These are phyloP conservation scores for Aphodius sticticus DNA, from an alignment of 2,888 invertebrate genomes.

Conservation along the genomic window DNA sequence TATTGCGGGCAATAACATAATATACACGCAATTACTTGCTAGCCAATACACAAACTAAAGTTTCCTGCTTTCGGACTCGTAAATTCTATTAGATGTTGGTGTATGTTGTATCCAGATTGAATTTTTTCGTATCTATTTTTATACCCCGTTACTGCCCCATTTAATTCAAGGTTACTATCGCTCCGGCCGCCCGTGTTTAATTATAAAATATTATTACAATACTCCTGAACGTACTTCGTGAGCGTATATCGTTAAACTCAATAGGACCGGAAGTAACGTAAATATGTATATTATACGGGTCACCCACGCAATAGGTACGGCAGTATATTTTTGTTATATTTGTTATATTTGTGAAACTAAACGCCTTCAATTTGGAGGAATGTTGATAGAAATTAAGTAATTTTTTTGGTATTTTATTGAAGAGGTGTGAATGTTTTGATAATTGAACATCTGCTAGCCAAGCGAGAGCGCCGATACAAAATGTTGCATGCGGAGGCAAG, in stretches of 20 bases:
- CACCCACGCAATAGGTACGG: no score
- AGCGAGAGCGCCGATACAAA: no score
- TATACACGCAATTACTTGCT: neutral
- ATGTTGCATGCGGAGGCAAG: no score
- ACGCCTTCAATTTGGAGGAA: no score
- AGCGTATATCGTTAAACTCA: neutral
- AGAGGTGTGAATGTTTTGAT: no score
- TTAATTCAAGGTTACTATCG: neutral
- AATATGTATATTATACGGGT: no score
- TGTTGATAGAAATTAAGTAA: no score
- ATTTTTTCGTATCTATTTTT: neutral
- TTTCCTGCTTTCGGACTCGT: neutral
- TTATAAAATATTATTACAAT: slow-evolving; percentile 4
- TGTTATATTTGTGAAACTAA: no score
- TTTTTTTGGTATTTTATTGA: no score
- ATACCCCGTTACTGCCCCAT: neutral
- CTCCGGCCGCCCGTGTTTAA: neutral
- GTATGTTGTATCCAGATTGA: neutral
- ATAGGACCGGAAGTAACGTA: neutral
- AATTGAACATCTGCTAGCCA: no score
- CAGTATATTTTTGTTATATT: no score
- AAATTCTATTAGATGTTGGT: neutral
- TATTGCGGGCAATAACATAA: neutral
- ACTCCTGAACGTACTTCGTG: neutral
- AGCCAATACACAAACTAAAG: neutral